A percentile compares a stretch with the other conserved stretches of the same genome.
Conservation (phyloP, 2,797 vertebrate genomes). For the Morelia viridis region DNA sequence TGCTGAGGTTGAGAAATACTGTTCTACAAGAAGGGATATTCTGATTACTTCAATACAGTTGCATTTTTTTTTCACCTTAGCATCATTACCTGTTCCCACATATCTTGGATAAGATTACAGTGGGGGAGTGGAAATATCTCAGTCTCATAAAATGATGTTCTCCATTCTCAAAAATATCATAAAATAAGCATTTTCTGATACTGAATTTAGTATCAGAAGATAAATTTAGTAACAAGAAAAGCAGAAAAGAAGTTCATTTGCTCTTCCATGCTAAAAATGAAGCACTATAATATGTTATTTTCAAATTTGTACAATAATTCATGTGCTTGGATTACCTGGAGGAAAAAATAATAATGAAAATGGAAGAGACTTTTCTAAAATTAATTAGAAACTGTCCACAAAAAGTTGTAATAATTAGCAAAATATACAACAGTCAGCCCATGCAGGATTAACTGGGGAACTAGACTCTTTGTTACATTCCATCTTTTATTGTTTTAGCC, state of each 20-base stretch:
- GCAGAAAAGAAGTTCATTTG: neutral
- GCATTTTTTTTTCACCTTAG: neutral
- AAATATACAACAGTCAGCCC: neutral
- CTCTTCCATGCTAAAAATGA: neutral
- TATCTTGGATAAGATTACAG: neutral
- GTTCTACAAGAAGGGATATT: neutral
- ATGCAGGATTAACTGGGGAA: neutral
- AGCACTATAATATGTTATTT: neutral
- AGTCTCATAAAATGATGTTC: neutral
- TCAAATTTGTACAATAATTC: neutral
- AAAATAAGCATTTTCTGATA: neutral
- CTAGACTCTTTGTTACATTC: neutral
- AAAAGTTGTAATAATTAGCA: neutral
- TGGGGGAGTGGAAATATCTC: neutral
- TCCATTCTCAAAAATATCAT: neutral
- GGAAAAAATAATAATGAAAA: neutral
- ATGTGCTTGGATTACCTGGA: neutral
- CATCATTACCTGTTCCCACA: neutral
- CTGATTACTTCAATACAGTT: neutral
- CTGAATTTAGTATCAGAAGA: neutral
- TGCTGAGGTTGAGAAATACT: neutral
- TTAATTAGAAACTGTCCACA: constrained; percentile 1
- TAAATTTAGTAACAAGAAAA: neutral
- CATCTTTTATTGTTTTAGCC: constrained; percentile 18
- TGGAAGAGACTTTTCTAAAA: neutral